These are phyloP conservation scores for Danio tinwini DNA, from an alignment of 2,797 vertebrate genomes.

Conservation along the genomic window DNA sequence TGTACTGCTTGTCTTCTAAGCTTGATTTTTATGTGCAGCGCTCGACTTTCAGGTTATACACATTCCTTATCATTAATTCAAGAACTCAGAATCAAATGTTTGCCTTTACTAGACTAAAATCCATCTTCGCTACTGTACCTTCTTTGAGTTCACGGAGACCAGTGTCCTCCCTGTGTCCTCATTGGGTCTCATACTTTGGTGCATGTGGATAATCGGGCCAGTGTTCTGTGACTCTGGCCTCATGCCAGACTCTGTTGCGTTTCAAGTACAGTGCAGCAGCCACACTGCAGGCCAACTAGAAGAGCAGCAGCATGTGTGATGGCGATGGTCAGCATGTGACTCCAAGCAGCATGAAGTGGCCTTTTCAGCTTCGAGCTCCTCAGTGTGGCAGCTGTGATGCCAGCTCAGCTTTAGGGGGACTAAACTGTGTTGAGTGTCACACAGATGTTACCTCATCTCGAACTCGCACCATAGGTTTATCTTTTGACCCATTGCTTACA, in stretches of 20 bases:
- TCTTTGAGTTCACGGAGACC: background rate
- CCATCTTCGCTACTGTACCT: background rate
- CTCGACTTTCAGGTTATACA: too few species aligned
- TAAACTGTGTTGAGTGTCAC: conserved; percentile 26
- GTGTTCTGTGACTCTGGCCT: conserved; percentile 4
- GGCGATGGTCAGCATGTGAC: conserved; percentile 9
- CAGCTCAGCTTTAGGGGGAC: conserved; percentile 20
- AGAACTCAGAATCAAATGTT: background rate
- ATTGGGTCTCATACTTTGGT: conserved; percentile 15
- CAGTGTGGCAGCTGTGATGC: conserved; percentile 31
- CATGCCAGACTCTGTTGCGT: conserved; percentile 19
- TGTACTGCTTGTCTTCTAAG: background rate
- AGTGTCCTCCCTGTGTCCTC: conserved; percentile 3
- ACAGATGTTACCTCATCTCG: conserved; percentile 16
- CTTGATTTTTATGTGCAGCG: background rate
- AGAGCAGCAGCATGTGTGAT: conserved; percentile 19
- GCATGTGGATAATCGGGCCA: conserved; percentile 6
- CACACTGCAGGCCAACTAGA: conserved; percentile 19
- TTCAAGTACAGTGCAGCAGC: conserved; percentile 17
- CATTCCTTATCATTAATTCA: background rate
- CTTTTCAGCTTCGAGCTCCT: conserved; percentile 41
- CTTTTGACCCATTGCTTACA: too few species aligned
- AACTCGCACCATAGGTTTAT: background rate
- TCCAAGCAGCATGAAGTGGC: conserved; percentile 29
- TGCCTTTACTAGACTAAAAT: background rate